phyloP scores from a whole-genome alignment of 2,797 vertebrate species.

The Onychomys torridus region DNA sequence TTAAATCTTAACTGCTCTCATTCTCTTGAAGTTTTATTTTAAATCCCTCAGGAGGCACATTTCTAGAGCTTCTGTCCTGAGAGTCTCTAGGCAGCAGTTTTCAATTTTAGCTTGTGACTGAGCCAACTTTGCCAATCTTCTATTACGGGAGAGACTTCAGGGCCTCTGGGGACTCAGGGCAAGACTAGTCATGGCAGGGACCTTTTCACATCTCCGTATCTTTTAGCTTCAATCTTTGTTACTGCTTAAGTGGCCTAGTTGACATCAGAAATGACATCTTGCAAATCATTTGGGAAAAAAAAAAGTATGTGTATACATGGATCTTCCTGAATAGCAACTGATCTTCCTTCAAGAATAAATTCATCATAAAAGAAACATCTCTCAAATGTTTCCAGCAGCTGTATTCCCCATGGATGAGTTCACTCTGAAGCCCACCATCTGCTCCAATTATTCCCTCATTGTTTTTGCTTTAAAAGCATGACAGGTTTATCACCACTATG shows the following conservation, averaged over 20 bases:
- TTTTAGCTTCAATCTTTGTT: slow-evolving; percentile 7
- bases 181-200: neutral
- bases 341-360: slow-evolving; percentile 79
- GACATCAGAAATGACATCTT: slow-evolving; percentile 27
- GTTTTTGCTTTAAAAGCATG: slow-evolving; percentile 83
- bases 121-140: neutral
- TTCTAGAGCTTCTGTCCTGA: slow-evolving; percentile 45
- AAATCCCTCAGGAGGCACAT: slow-evolving; percentile 48
- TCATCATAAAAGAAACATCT: slow-evolving; percentile 80
- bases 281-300: slow-evolving; percentile 23
- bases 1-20: slow-evolving; percentile 60
- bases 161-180: neutral
- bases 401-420: slow-evolving; percentile 82
- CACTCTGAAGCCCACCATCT: slow-evolving; percentile 84
- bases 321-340: slow-evolving; percentile 72
- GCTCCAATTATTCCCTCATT: slow-evolving; percentile 86
- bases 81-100: slow-evolving; percentile 35
- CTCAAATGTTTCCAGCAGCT: slow-evolving; percentile 82
- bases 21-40: slow-evolving; percentile 75
- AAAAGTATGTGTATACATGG: neutral
- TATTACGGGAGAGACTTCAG: neutral
- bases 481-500: slow-evolving; percentile 82
- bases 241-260: neutral
- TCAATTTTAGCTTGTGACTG: slow-evolving; percentile 16
- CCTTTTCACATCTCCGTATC: neutral